Conservation (phyloP, 2,797 vertebrate genomes). For the Sphenopsis melanotis region DNA sequence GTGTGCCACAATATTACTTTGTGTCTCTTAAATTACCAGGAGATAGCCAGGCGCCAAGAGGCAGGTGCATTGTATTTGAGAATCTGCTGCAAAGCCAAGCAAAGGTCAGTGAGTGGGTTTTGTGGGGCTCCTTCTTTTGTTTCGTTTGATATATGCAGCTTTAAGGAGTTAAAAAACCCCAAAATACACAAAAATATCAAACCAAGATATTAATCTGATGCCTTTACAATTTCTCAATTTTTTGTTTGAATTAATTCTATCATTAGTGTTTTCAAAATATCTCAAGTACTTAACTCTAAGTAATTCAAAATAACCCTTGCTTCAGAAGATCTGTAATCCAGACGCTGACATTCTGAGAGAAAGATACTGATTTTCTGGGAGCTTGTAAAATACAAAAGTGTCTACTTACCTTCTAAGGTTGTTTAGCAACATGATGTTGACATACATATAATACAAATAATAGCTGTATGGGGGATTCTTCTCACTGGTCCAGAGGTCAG, state of each 20-base stretch:
- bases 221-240: neutral
- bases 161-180: neutral
- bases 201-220: neutral
- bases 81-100: neutral
- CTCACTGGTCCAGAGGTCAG: constrained; percentile 87
- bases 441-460: constrained; percentile 97
- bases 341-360: neutral
- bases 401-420: constrained; percentile 88
- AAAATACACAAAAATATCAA: neutral
- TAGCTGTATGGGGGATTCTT: constrained; percentile 96
- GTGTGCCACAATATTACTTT: neutral
- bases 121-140: neutral
- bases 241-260: neutral
- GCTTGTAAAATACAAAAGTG: neutral
- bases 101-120: neutral
- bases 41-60: neutral
- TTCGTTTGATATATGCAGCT: neutral
- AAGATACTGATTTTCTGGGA: neutral
- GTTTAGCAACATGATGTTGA: constrained; percentile 98
- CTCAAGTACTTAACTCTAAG: neutral
- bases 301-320: neutral
- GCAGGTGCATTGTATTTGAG: neutral
- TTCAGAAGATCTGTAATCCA: neutral
- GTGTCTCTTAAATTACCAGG: neutral
- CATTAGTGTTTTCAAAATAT: neutral